Evolutionary conservation across 2,888 invertebrate genomes (phyloP).

Genomic region (Epsilonema sp.): DNA sequence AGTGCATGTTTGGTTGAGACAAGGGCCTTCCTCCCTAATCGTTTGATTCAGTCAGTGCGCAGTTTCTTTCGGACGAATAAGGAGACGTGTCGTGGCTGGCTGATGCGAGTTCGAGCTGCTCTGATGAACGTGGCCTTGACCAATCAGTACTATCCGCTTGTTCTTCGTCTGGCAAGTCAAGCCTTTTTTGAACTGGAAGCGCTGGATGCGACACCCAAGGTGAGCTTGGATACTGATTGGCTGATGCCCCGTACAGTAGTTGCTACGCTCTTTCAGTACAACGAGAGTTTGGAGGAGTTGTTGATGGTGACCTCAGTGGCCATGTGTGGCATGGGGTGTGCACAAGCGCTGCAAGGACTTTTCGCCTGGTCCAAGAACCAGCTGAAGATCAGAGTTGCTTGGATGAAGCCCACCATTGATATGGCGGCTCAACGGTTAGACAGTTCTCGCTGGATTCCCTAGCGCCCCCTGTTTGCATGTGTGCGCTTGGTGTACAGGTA

Average conservation of each 20-base stretch:
- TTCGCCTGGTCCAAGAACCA: constrained; percentile 57
- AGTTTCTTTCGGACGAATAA: constrained; percentile 85
- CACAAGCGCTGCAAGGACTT: constrained; percentile 58
- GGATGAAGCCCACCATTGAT: constrained; percentile 65
- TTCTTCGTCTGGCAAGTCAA: constrained; percentile 57
- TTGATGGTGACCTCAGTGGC: constrained; percentile 55
- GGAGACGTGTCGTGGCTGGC: constrained; percentile 81
- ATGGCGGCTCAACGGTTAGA: constrained; percentile 55
- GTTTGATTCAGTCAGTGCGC: too few species aligned
- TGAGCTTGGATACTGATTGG: background rate
- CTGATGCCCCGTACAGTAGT: too few species aligned
- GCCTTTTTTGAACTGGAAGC: constrained; percentile 38
- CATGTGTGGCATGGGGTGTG: constrained; percentile 52
- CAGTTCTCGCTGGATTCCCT: too few species aligned
- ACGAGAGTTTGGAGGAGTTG: too few species aligned
- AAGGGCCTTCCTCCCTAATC: too few species aligned
- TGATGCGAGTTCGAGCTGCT: constrained; percentile 64
- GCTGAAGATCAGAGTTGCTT: constrained; percentile 46
- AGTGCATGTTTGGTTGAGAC: constrained; percentile 6
- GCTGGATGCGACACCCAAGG: constrained; percentile 11
- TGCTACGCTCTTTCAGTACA: too few species aligned
- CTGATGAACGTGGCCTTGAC: constrained; percentile 63
- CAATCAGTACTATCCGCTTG: constrained; percentile 59
- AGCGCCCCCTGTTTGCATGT: too few species aligned
- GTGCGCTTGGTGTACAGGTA: too few species aligned